Conservation (phyloP, 2,113 vertebrate genomes). For the Aythya baeri region DNA sequence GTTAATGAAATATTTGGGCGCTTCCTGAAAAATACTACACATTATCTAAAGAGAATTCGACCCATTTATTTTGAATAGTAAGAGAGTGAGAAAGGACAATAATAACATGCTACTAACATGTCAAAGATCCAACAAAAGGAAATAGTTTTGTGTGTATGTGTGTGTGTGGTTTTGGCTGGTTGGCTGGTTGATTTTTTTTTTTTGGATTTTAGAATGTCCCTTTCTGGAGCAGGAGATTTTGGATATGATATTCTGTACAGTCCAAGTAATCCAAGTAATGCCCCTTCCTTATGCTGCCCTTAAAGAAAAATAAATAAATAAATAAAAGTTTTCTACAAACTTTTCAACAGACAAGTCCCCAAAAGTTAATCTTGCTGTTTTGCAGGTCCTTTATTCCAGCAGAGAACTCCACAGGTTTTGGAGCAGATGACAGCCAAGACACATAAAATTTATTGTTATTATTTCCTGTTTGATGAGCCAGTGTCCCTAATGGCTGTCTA, state of each 20-base stretch:
- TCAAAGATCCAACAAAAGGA: not conserved
- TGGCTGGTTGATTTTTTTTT: not conserved
- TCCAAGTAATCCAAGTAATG: not conserved
- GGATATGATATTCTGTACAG: not conserved
- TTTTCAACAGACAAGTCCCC: not conserved
- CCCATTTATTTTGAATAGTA: not conserved
- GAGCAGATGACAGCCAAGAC: conserved; percentile 42
- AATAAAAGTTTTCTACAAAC: not conserved
- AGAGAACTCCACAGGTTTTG: conserved; percentile 37
- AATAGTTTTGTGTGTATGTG: not conserved
- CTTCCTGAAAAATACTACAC: not conserved
- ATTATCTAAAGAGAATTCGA: not conserved
- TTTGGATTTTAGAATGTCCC: not conserved
- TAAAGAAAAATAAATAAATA: conserved; percentile 34
- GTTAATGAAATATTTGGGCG: not conserved
- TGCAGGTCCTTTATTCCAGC: conserved; percentile 24
- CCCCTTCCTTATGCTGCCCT: not conserved
- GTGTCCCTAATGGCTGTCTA: conserved; percentile 34
- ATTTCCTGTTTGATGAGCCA: conserved; percentile 43
- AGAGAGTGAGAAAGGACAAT: not conserved
- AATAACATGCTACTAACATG: not conserved
- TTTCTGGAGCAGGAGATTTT: not conserved
- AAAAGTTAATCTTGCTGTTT: conserved; percentile 40
- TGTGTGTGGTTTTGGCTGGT: not conserved
- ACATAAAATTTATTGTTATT: conserved; percentile 66